Evolutionary conservation across 2,113 vertebrate genomes (phyloP).

Genomic region (Neomonachus schauinslandi): DNA sequence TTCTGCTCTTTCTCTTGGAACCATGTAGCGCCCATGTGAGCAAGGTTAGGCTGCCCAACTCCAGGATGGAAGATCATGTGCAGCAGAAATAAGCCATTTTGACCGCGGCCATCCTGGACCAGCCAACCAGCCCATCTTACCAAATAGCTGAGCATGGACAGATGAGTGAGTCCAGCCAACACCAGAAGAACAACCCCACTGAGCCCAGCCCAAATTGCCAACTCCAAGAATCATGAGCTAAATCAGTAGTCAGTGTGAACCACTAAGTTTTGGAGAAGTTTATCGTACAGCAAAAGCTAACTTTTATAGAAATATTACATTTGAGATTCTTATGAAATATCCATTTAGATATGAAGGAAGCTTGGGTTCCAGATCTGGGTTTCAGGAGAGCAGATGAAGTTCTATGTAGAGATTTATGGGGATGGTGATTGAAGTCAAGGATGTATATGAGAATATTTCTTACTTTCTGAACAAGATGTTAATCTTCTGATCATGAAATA

Average conservation of each 20-base stretch:
- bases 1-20: neutral
- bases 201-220: neutral
- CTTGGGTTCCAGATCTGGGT: neutral
- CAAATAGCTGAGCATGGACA: neutral
- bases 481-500: neutral
- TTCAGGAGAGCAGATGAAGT: neutral
- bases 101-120: neutral
- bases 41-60: neutral
- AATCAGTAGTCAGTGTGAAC: neutral
- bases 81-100: neutral
- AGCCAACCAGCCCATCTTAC: neutral
- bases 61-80: neutral
- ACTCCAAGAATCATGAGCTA: neutral
- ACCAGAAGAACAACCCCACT: neutral
- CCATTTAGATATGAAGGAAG: neutral
- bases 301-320: neutral
- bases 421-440: neutral
- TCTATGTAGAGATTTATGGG: neutral
- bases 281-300: neutral
- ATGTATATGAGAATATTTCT: neutral
- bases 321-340: neutral
- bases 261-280: neutral
- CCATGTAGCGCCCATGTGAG: neutral
- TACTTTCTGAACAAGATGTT: neutral
- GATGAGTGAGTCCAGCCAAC: neutral